Base-by-base conservation (phyloP, 2,797 vertebrate species). In the Cyprinodon diabolis region DNA sequence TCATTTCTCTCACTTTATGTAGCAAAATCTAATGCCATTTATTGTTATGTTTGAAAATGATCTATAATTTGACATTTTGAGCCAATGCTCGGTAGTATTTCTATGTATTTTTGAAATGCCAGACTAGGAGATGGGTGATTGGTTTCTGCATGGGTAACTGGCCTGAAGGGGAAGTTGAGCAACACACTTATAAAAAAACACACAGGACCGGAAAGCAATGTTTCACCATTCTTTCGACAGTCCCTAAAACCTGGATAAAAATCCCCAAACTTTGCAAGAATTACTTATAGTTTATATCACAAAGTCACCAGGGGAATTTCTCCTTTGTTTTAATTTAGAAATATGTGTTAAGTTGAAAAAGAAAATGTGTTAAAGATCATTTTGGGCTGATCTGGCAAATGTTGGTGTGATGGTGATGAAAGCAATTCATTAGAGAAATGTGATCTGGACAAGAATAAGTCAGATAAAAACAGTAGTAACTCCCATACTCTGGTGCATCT, bases 151-250 rank as follows among this genome's bases (percentile, higher is more conserved):
- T 6, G 19, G 67, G 76, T 79, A 76, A 75, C 75, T 83, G 72
- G 60, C 43, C 62, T 23, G 49, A 83, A 88, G 87, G 72, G 92
- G 93, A 94, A 93, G 89, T 91, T 94, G 85, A 88, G 92, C 87
- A 94, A 94, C 65, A 60, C 65, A 65, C 88, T 87, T 84, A 79
- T 74, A 89, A 68, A 84, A 78, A 71, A 77, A 72, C 74, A 75
- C 83, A 76, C 72, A 74, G 84, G 85, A 89, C 90, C 85, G 89
- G 91, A 92, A 93, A 90, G 67, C 74, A 84, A 82, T 23, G 84
- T 93, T 92, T 84, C 91, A 81, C 75, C 86, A 86, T 62, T 76
- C 78, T 90, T 75, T 84, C 82, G 82, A 69, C 78, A 88, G 65
- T 54, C 74, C 62, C 67, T 37, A 14, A 66, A 77, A 63, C 57